phyloP scores from a whole-genome alignment of 2,888 invertebrate species.

The Chaetogeoica ovagalla region DNA sequence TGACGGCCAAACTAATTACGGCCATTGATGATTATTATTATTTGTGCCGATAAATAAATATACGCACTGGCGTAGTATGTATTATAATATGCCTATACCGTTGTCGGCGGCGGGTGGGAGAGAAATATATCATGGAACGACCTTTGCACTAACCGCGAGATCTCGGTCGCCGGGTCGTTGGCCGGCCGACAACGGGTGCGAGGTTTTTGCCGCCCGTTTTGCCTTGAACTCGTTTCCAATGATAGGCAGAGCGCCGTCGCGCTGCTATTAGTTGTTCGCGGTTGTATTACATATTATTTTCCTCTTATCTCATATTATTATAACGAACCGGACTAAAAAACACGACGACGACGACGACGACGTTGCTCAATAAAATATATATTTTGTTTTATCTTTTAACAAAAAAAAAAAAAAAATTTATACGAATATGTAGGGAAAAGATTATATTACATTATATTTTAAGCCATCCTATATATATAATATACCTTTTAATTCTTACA shows the following conservation, averaged over 20 bases:
- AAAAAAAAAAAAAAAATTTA: too few species aligned
- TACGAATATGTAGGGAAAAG: too few species aligned
- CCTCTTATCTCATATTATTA: conserved; percentile 39
- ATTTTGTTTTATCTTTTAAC: too few species aligned
- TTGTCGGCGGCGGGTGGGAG: conserved; percentile 5
- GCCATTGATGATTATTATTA: conserved; percentile 21
- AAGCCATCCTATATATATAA: too few species aligned
- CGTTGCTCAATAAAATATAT: not conserved
- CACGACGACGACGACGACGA: not conserved
- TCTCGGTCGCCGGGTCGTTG: conserved; percentile 53
- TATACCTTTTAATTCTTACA: too few species aligned
- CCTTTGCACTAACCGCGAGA: conserved; percentile 52
- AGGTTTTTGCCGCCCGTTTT: conserved; percentile 52
- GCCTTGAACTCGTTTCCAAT: conserved; percentile 52
- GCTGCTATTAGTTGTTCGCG: not conserved
- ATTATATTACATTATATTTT: too few species aligned
- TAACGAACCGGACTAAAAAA: conserved; percentile 23
- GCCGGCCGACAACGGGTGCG: conserved; percentile 52
- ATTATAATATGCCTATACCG: too few species aligned
- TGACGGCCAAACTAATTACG: conserved; percentile 47
- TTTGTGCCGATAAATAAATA: not conserved
- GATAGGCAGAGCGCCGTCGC: conserved; percentile 10
- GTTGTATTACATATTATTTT: conserved; percentile 27
- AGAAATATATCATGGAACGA: conserved; percentile 36
- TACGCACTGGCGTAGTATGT: too few species aligned